These are phyloP conservation scores for Drosophila anomalipes DNA, from an alignment of 2,888 invertebrate genomes.

Conservation along the genomic window DNA sequence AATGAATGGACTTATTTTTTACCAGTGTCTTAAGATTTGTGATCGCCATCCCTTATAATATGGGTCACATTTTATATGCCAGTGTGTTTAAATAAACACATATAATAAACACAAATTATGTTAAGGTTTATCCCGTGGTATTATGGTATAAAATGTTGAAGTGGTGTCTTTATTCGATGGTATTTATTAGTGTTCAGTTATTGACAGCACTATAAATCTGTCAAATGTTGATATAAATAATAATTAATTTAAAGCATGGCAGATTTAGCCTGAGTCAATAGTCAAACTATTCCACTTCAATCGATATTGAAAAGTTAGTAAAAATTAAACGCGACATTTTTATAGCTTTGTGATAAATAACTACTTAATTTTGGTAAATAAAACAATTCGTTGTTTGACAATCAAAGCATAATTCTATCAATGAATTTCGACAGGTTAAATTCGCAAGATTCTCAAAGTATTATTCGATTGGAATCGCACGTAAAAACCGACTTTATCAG, in stretches of 20 bases:
- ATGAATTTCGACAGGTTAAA: background rate
- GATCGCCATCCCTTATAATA: slow-evolving; percentile 1
- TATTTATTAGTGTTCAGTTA: background rate
- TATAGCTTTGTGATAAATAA: background rate
- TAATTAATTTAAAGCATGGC: background rate
- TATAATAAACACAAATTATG: background rate
- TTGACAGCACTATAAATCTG: background rate
- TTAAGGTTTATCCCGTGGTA: background rate
- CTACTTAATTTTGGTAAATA: background rate
- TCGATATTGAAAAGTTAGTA: background rate
- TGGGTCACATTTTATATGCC: background rate
- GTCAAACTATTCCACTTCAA: background rate
- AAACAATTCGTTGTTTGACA: background rate
- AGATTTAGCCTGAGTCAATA: background rate
- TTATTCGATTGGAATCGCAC: background rate
- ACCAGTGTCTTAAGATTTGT: background rate
- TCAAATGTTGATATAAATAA: background rate
- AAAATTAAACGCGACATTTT: background rate
- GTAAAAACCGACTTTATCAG: background rate
- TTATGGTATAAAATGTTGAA: background rate
- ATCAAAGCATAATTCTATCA: background rate
- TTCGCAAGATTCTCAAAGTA: background rate
- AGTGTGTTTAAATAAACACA: too few species aligned
- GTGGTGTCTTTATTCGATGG: background rate
- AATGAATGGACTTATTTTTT: background rate